phyloP scores from a whole-genome alignment of 2,113 vertebrate species.

The Alethe castanea region DNA sequence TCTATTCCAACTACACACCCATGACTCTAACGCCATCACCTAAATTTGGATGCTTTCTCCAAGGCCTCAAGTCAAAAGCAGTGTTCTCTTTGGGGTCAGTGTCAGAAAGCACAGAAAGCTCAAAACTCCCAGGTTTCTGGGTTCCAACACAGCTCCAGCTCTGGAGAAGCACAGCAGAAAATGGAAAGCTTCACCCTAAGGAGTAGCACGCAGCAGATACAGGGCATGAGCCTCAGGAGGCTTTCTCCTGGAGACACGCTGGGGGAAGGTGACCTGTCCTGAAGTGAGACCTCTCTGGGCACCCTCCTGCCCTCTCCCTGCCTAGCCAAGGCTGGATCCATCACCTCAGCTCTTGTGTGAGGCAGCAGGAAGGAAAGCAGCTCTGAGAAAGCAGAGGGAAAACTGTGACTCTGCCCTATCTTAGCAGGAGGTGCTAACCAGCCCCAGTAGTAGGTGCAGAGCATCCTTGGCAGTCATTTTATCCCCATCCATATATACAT shows the following conservation, averaged over 20 bases:
- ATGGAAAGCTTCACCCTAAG: background rate
- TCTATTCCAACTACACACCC: too few relatives aligned
- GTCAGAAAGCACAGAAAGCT: too few relatives aligned
- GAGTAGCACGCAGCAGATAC: background rate
- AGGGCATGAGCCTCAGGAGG: background rate
- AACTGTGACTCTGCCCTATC: background rate
- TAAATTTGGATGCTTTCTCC: too few relatives aligned
- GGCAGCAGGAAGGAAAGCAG: background rate
- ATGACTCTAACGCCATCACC: too few relatives aligned
- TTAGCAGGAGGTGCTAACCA: background rate
- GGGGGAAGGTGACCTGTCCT: background rate
- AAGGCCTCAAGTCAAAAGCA: too few relatives aligned
- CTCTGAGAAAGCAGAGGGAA: background rate
- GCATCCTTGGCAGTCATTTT: background rate
- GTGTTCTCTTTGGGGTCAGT: too few relatives aligned
- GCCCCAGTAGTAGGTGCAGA: rapidly evolving
- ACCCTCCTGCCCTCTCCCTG: background rate
- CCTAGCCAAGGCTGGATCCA: too few relatives aligned
- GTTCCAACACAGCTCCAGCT: too few relatives aligned
- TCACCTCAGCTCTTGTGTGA: background rate
- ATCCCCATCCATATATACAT: background rate
- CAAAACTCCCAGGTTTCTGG: too few relatives aligned
- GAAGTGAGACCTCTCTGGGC: rapidly evolving
- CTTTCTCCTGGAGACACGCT: background rate
- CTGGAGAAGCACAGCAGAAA: background rate